Percentiles rank a stretch among this genome's conserved stretches.
Conservation (phyloP, 2,888 invertebrate genomes). For the Copidosoma aretas region DNA sequence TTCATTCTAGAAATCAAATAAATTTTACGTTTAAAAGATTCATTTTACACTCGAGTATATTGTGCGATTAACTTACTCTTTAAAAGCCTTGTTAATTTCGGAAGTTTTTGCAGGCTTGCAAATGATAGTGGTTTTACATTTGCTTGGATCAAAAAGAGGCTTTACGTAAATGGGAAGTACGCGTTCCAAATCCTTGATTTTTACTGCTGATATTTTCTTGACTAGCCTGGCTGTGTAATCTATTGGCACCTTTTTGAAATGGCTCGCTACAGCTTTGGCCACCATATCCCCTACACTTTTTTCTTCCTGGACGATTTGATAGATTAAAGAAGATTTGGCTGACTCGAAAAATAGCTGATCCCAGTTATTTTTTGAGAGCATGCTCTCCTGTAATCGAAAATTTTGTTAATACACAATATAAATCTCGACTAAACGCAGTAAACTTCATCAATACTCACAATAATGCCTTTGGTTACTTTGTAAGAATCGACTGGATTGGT, state of each 20-base stretch:
- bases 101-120: slow-evolving; percentile 79
- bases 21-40: not conserved
- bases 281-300: slow-evolving; percentile 80
- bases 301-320: slow-evolving; percentile 82
- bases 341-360: slow-evolving; percentile 79
- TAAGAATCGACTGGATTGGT: slow-evolving; percentile 82
- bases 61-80: slow-evolving; percentile 65
- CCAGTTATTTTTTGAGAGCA: slow-evolving; percentile 71
- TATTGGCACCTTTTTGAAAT: slow-evolving; percentile 72
- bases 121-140: slow-evolving; percentile 73
- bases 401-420: not conserved
- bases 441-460: slow-evolving; percentile 66
- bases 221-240: slow-evolving; percentile 76
- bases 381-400: slow-evolving; percentile 65
- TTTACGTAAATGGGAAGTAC: slow-evolving; percentile 78
- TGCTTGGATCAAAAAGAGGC: slow-evolving; percentile 69
- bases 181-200: slow-evolving; percentile 68
- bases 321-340: slow-evolving; percentile 86
- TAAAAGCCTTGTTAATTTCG: slow-evolving; percentile 72
- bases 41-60: not conserved
- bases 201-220: slow-evolving; percentile 71
- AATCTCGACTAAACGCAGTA: no score
- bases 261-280: slow-evolving; percentile 74
- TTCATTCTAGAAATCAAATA: slow-evolving; percentile 64
- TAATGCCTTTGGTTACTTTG: slow-evolving; percentile 76